Base-by-base conservation (phyloP, 2,113 vertebrate species). In the Leptodactylus fuscus region DNA sequence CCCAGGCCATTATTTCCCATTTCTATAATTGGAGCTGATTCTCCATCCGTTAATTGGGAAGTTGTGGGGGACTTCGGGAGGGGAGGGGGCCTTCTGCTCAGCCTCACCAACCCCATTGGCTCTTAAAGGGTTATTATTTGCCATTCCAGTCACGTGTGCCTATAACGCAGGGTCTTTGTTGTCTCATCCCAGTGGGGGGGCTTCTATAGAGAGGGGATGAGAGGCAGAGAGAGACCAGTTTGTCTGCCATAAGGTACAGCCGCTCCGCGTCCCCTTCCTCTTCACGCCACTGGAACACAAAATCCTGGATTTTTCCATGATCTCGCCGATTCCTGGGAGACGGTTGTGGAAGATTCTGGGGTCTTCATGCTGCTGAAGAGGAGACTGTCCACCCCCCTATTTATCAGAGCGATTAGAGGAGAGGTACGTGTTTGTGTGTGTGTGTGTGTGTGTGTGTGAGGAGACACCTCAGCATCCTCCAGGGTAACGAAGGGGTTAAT, bases 111-210 rank as follows among this genome's bases (percentile, higher is more conserved):
- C 77, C 77, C 53, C 53, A 80, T 80, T 80, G 77, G 84, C 49
- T 81, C 32, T 58, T 79, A 85, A 85, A 81, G 75, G 84, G 75
- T 85, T 85, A 85, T 55, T 70, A 67, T 81, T 85, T 70, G 67
- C 84, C 41, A 85, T 85, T 85, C 84, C 3, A 51, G 67, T 85
- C 84, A 85, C 84, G 77, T 85, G 84, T 58, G 34, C 48, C 76
- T 73, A 71, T 85, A 85, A 85, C 84, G 84, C 77, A 85, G 84
- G 83, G 77, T 70, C 82, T 85, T 85, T 85, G 84, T 85, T 85
- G 84, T 85, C 65, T 85, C 58, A 58, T 81, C 76, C 36, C 84
- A 34, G 76, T 81, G 84, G 84, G 84, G 83, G 60, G 84, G 77
- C 65, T 85, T 48, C 84, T 73, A 79, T 85, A 81, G 84, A 85